phyloP scores from a whole-genome alignment of 1,140 invertebrate species.

The Rhopalosiphum padi region DNA sequence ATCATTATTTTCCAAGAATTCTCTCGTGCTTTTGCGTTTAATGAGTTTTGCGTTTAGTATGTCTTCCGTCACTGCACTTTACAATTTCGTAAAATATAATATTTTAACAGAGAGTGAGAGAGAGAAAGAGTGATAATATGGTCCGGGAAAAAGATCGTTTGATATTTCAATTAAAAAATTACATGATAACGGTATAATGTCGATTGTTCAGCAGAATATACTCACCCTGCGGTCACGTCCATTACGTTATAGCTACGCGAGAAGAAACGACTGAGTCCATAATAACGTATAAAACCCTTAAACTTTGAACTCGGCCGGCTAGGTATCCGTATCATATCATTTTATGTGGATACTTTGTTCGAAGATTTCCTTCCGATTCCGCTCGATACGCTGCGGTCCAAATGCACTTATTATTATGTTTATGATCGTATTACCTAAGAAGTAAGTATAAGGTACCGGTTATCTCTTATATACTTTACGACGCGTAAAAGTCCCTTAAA shows the following conservation, averaged over 20 bases:
- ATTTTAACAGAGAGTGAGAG: no score
- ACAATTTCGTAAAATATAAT: no score
- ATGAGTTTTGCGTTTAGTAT: no score
- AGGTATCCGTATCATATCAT: neutral
- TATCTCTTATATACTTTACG: neutral
- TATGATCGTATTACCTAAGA: neutral
- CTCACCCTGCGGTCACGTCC: no score
- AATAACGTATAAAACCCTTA: neutral
- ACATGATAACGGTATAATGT: neutral
- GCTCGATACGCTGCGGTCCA: neutral
- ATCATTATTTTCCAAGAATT: no score
- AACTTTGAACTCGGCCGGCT: neutral
- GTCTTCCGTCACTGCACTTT: no score
- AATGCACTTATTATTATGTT: constrained; percentile 20
- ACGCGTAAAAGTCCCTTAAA: neutral
- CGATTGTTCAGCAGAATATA: neutral
- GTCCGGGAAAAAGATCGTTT: no score
- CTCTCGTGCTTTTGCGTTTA: no score
- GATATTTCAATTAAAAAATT: no score
- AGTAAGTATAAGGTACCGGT: neutral
- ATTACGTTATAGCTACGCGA: no score
- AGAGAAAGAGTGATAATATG: no score
- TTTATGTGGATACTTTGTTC: neutral
- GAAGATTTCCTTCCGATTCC: neutral
- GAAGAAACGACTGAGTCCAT: neutral